Percentiles rank a stretch among this genome's conserved stretches.
phyloP scores from a whole-genome alignment of 1,140 invertebrate genomes.

The Cheumatopsyche charites region DNA sequence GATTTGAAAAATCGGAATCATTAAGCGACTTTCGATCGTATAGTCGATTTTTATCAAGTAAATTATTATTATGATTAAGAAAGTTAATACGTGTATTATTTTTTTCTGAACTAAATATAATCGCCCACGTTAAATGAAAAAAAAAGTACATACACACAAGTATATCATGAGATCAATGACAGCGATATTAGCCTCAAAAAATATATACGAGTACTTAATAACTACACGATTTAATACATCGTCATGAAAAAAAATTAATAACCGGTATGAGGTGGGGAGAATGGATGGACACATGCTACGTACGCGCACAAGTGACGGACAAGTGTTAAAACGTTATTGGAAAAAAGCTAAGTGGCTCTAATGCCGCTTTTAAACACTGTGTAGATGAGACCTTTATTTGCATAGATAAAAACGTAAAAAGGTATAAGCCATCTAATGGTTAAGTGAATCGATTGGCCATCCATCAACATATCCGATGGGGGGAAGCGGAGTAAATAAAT shows the following conservation, averaged over 20 bases:
- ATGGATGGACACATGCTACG: not conserved
- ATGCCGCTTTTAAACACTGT: slow-evolving; percentile 45
- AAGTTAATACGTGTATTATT: too few species aligned
- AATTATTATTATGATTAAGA: too few species aligned
- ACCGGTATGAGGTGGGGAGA: not conserved
- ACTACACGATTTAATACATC: slow-evolving; percentile 13
- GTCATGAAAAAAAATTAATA: slow-evolving; percentile 22
- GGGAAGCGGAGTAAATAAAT: slow-evolving; percentile 24
- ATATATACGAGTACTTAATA: slow-evolving; percentile 16
- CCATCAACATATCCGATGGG: slow-evolving; percentile 15
- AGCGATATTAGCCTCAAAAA: too few species aligned
- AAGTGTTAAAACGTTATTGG: slow-evolving; percentile 25
- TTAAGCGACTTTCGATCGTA: too few species aligned
- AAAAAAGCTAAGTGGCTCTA: slow-evolving; percentile 47
- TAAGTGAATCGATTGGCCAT: slow-evolving; percentile 22
- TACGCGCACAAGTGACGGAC: slow-evolving; percentile 10
- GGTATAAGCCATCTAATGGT: slow-evolving; percentile 26
- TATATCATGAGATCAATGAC: too few species aligned
- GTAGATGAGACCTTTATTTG: slow-evolving; percentile 47
- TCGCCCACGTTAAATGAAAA: too few species aligned
- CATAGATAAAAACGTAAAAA: slow-evolving; percentile 47
- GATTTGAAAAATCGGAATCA: too few species aligned
- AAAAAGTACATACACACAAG: too few species aligned
- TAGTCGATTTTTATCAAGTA: too few species aligned
- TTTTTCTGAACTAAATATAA: too few species aligned